Percentiles rank a stretch among this genome's conserved stretches.
phyloP scores from a whole-genome alignment of 2,113 vertebrate genomes.

The Ellobius talpinus region DNA sequence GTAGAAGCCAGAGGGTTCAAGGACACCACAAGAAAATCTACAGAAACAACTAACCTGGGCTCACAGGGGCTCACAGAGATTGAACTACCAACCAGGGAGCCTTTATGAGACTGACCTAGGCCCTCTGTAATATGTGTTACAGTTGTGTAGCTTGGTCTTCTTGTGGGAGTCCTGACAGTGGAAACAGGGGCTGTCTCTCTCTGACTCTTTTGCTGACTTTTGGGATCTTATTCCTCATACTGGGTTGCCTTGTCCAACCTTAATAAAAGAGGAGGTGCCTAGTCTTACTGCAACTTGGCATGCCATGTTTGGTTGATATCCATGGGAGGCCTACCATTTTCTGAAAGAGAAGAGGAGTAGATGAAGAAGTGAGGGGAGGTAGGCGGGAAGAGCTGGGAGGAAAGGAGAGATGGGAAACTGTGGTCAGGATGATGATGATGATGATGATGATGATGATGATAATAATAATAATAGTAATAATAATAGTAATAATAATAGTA shows the following conservation, averaged over 20 bases:
- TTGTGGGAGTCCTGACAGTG: neutral
- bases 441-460: neutral
- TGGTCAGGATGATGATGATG: neutral
- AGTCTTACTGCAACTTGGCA: neutral
- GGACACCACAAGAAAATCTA: neutral
- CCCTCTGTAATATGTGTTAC: neutral
- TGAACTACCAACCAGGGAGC: neutral
- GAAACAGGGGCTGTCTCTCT: neutral
- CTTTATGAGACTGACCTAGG: neutral
- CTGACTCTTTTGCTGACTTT: neutral
- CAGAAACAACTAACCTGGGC: neutral
- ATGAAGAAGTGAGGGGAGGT: neutral
- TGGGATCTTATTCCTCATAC: neutral
- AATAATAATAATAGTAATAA: too few species aligned
- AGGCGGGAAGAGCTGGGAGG: neutral
- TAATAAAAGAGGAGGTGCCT: neutral
- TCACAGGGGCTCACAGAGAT: neutral
- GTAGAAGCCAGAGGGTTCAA: neutral
- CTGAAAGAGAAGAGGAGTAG: neutral
- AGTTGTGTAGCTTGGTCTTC: neutral
- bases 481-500: too few species aligned
- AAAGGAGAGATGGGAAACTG: neutral
- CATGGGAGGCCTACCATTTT: neutral
- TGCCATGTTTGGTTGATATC: neutral
- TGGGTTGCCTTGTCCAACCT: neutral